Conservation (phyloP, 2,797 vertebrate genomes). For the Agapornis canus region DNA sequence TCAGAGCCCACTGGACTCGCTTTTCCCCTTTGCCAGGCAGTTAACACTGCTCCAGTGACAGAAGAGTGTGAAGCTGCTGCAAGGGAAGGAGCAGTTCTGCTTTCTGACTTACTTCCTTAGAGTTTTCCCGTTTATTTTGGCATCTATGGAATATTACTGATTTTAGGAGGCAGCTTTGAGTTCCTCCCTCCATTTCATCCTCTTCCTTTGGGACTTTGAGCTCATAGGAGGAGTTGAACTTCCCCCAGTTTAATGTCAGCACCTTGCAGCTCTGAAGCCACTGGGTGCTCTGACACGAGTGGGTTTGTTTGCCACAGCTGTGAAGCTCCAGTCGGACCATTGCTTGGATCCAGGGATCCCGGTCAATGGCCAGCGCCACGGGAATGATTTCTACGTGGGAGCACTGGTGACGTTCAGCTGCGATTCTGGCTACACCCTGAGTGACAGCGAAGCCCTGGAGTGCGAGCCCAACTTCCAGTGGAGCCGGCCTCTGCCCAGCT, state of each 20-base stretch:
- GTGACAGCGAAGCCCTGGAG: conserved; percentile 88
- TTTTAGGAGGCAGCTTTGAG: neutral
- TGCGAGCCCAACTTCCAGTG: conserved; percentile 99
- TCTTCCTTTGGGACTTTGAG: neutral
- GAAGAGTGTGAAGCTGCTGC: neutral
- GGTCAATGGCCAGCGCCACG: conserved; percentile 94
- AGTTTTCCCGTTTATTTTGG: neutral
- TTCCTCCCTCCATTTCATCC: neutral
- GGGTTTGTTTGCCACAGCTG: conserved; percentile 76
- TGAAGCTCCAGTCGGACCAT: conserved; percentile 95
- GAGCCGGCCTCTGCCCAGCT: conserved; percentile 95
- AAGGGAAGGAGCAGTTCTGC: neutral
- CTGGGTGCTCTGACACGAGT: neutral
- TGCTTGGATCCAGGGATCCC: conserved; percentile 97
- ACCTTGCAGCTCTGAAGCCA: neutral
- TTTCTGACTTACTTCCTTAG: neutral
- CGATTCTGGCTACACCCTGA: conserved; percentile 93
- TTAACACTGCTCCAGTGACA: accelerated
- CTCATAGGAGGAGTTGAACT: accelerated
- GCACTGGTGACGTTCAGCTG: conserved; percentile 95
- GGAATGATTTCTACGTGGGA: conserved; percentile 96
- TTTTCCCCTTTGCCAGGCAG: neutral
- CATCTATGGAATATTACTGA: neutral
- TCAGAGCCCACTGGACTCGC: accelerated
- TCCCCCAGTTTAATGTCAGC: accelerated